Evolutionary conservation across 2,113 vertebrate genomes (phyloP).

Genomic region (Gymnocephalus cernua): DNA sequence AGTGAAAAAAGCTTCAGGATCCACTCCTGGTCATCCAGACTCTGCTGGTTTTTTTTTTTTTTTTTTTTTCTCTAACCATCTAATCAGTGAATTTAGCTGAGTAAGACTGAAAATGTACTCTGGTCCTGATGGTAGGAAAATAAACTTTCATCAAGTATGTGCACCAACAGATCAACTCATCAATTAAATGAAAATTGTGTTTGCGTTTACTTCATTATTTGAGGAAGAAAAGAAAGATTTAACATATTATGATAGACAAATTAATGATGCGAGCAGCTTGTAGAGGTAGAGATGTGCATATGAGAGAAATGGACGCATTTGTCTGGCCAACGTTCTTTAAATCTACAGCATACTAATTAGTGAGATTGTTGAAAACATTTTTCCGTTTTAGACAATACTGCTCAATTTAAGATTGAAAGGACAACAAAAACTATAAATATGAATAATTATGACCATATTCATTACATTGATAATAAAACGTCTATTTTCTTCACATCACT

Average conservation of each 20-base stretch:
- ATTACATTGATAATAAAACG: neutral
- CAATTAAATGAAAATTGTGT: neutral
- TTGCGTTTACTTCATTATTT: constrained; percentile 8
- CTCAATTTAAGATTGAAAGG: neutral
- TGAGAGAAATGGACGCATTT: no score
- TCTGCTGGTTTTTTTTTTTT: constrained; percentile 17
- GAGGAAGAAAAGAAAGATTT: neutral
- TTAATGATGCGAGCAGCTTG: neutral
- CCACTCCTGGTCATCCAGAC: constrained; percentile 33
- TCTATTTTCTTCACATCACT: neutral
- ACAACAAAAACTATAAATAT: neutral
- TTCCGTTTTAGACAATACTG: neutral
- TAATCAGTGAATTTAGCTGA: constrained; percentile 50
- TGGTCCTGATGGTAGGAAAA: constrained; percentile 11
- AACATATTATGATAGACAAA: neutral
- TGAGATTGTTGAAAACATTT: no score
- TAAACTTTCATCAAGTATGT: constrained; percentile 18
- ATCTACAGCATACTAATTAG: no score
- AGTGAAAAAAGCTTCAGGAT: constrained; percentile 28
- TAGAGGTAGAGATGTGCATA: no score
- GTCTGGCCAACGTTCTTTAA: no score
- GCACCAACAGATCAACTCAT: constrained; percentile 10
- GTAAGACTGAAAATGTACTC: constrained; percentile 30
- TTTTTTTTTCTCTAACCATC: neutral
- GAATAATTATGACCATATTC: neutral